Percentiles rank a stretch among this genome's conserved stretches.
Conservation (phyloP, 2,113 vertebrate species). For the Plotosus lineatus region DNA sequence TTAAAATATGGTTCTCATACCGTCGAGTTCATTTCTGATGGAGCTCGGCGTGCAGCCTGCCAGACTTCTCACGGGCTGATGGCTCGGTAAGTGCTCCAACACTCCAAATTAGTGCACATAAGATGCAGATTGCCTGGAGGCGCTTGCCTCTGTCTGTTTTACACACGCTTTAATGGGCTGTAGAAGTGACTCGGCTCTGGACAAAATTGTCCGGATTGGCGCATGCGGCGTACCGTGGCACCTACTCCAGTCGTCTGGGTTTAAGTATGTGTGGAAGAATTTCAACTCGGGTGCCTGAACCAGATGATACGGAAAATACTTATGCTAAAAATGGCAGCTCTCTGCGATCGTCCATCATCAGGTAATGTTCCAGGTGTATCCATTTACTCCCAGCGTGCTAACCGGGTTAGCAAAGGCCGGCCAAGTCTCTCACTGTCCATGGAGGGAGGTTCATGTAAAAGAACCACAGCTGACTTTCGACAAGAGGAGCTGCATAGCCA, state of each 20-base stretch:
- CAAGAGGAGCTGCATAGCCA: no score
- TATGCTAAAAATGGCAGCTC: conserved; percentile 14
- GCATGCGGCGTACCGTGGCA: not conserved
- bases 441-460: no score
- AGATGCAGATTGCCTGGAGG: conserved; percentile 23
- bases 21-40: not conserved
- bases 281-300: not conserved
- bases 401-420: no score
- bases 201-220: not conserved
- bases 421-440: no score
- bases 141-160: conserved; percentile 35
- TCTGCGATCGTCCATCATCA: conserved; percentile 1
- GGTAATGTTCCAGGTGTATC: not conserved
- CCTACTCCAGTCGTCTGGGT: not conserved
- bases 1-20: conserved; percentile 2
- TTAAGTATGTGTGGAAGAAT: not conserved
- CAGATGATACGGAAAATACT: not conserved
- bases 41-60: conserved; percentile 7
- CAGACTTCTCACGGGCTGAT: conserved; percentile 22
- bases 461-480: no score
- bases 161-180: conserved; percentile 28
- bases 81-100: conserved; percentile 2
- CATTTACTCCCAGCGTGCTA: no score
- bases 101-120: conserved; percentile 33
- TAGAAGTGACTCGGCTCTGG: not conserved